phyloP scores from a whole-genome alignment of 2,113 vertebrate species.

The Condylura cristata region DNA sequence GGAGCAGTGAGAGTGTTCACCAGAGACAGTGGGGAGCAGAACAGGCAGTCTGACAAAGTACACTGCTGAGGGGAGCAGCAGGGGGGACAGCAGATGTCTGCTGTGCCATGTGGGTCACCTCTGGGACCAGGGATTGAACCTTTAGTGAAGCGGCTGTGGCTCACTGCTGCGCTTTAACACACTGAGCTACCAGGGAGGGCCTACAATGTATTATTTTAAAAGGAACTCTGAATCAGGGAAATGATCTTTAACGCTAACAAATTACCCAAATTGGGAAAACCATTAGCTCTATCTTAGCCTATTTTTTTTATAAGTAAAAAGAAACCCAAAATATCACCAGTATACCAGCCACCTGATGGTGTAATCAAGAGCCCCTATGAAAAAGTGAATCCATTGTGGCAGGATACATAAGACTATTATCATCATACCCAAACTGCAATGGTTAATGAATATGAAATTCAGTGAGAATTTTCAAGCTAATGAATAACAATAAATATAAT shows the following conservation, averaged over 20 bases:
- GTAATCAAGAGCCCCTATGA: not conserved
- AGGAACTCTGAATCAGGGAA: not conserved
- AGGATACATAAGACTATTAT: not conserved
- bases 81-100: no score
- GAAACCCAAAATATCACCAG: not conserved
- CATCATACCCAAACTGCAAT: not conserved
- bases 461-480: not conserved
- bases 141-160: no score
- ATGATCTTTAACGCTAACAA: not conserved
- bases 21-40: no score
- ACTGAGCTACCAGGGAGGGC: no score
- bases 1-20: no score
- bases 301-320: not conserved
- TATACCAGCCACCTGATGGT: not conserved
- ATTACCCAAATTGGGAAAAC: not conserved
- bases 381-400: not conserved
- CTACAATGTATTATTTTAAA: not conserved
- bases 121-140: no score
- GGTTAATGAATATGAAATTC: slow-evolving; percentile 27
- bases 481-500: not conserved
- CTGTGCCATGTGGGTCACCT: no score
- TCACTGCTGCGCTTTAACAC: no score
- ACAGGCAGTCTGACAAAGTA: no score
- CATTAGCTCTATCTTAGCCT: not conserved
- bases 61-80: no score